phyloP scores from a whole-genome alignment of 30 jellyfish, hydroid and myxozoan genomes.

The Calvadosia cruxmelitensis region DNA sequence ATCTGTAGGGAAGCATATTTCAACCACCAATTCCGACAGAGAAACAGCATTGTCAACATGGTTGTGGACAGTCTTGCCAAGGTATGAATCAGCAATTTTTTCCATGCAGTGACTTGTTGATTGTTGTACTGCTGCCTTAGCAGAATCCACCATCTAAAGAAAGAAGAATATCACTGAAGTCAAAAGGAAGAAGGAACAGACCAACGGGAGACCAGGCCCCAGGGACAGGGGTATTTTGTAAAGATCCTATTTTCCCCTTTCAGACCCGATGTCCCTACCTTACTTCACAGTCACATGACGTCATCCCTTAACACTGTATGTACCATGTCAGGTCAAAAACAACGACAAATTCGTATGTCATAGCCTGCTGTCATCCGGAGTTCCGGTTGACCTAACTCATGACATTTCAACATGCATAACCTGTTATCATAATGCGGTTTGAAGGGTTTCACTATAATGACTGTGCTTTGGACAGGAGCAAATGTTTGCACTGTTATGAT shows the following conservation, averaged over 20 bases:
- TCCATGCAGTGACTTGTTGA: conserved; percentile 11
- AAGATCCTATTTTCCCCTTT: too few species aligned
- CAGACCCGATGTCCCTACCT: too few species aligned
- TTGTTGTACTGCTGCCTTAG: conserved; percentile 48
- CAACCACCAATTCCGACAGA: conserved; percentile 88
- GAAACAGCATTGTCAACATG: conserved; percentile 96
- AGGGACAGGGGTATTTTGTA: too few species aligned
- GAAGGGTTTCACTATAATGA: too few species aligned
- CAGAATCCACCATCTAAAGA: conserved; percentile 73
- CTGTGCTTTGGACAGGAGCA: neutral
- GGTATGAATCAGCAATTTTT: conserved; percentile 2
- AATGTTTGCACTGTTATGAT: too few species aligned
- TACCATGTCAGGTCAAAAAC: neutral
- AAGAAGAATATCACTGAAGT: too few species aligned
- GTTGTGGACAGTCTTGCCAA: conserved; percentile 39
- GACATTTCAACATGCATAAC: neutral
- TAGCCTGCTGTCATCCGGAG: neutral
- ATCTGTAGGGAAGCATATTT: conserved; percentile 92
- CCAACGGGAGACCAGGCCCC: too few species aligned
- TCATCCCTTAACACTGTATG: too few species aligned
- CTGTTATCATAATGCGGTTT: too few species aligned
- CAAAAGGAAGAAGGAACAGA: too few species aligned
- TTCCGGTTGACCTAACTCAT: neutral
- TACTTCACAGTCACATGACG: too few species aligned
- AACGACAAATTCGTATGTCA: neutral